phyloP scores from a whole-genome alignment of 2,797 vertebrate genomes.

The Basileuterus tristriatus region DNA sequence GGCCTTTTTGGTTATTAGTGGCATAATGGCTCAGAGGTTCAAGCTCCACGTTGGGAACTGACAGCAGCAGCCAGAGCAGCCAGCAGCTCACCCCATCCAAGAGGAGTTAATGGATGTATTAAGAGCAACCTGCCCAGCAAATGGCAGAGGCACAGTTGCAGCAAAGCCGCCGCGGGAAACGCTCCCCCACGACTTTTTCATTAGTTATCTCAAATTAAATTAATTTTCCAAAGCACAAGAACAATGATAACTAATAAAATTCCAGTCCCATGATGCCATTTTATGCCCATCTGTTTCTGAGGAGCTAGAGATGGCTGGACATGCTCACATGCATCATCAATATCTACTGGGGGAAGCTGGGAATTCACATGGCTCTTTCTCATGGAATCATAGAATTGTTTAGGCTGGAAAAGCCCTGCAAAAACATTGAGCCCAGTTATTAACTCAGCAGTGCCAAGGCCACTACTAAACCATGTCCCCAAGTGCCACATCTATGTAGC shows the following conservation, averaged over 20 bases:
- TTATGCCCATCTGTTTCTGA: not conserved
- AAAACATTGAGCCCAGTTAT: not conserved
- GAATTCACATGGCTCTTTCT: accelerated
- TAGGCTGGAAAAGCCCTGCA: not conserved
- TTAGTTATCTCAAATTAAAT: constrained; percentile 28
- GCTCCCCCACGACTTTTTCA: not conserved
- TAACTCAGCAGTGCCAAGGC: not conserved
- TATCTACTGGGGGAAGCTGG: accelerated
- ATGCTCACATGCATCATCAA: not conserved
- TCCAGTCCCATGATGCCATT: not conserved
- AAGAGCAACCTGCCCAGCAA: not conserved
- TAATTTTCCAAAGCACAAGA: constrained; percentile 20
- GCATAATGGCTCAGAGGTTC: not conserved
- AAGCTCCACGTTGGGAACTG: not conserved
- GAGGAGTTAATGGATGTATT: not conserved
- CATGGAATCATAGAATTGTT: not conserved
- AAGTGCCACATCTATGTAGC: not conserved
- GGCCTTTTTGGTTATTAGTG: not conserved
- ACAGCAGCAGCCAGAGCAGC: not conserved
- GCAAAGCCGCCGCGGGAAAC: not conserved
- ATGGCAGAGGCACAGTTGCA: not conserved
- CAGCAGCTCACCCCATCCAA: not conserved
- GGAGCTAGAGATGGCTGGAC: not conserved
- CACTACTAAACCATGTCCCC: not conserved
- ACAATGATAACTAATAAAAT: constrained; percentile 13